Percentiles rank a stretch among this genome's conserved stretches.
phyloP scores from a whole-genome alignment of 2,888 invertebrate genomes.

The Hylaea fasciaria region DNA sequence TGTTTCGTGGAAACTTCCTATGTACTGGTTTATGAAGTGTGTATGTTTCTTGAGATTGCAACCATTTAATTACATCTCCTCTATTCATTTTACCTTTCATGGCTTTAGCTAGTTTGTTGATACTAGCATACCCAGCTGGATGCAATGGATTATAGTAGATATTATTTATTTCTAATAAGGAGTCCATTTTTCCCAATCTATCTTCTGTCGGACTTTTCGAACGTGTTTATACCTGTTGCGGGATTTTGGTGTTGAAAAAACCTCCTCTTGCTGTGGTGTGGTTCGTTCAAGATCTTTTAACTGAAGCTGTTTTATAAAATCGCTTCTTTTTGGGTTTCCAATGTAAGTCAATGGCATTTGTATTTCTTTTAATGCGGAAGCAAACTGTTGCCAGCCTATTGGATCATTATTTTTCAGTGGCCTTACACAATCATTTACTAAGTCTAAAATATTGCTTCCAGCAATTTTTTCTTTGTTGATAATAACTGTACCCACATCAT shows the following conservation, averaged over 20 bases:
- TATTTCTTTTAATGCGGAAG: slow-evolving; percentile 40
- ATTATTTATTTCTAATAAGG: slow-evolving; percentile 45
- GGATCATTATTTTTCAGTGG: slow-evolving; percentile 45
- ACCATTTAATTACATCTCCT: slow-evolving; percentile 41
- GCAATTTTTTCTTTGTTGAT: slow-evolving; percentile 35
- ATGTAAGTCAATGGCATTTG: slow-evolving; percentile 41
- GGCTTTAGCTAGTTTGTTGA: slow-evolving; percentile 33
- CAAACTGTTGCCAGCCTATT: slow-evolving; percentile 46
- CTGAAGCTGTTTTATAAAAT: slow-evolving; percentile 26
- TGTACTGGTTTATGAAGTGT: slow-evolving; percentile 41
- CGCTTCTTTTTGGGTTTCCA: slow-evolving; percentile 42
- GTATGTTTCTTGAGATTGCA: slow-evolving; percentile 35
- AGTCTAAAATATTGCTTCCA: slow-evolving; percentile 48
- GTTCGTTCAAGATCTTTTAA: slow-evolving; percentile 12
- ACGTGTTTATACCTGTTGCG: slow-evolving; percentile 7
- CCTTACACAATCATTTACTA: slow-evolving; percentile 45
- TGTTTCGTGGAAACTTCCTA: slow-evolving; percentile 40
- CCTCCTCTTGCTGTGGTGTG: slow-evolving; percentile 1
- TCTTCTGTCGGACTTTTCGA: slow-evolving; percentile 28
- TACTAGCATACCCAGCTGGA: slow-evolving; percentile 43
- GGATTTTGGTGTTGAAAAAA: slow-evolving; percentile 8
- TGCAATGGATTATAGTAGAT: slow-evolving; percentile 45
- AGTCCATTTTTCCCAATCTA: slow-evolving; percentile 49
- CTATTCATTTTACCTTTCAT: slow-evolving; percentile 43
- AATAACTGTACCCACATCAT: slow-evolving; percentile 38